These are phyloP conservation scores for Callocephalon fimbriatum DNA, from an alignment of 2,113 vertebrate genomes.

Conservation along the genomic window DNA sequence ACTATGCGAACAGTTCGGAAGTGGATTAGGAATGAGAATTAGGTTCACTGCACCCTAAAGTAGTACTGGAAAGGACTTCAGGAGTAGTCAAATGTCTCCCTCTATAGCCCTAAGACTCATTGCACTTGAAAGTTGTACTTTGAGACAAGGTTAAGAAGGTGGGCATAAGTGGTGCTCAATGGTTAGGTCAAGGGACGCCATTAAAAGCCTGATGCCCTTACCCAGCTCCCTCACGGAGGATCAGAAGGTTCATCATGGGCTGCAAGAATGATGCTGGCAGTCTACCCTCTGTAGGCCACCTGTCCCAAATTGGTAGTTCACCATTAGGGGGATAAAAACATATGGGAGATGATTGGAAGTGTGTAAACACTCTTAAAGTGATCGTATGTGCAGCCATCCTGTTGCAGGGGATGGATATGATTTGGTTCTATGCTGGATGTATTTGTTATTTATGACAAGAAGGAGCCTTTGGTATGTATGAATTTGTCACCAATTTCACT, in stretches of 20 bases:
- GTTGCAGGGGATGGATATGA: fast-evolving
- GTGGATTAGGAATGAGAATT: not conserved
- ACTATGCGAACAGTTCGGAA: not conserved
- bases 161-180: not conserved
- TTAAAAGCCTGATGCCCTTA: not conserved
- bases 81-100: not conserved
- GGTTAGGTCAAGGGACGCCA: not conserved
- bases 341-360: fast-evolving
- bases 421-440: not conserved
- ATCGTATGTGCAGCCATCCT: fast-evolving
- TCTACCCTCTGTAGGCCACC: not conserved
- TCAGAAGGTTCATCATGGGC: not conserved
- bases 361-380: not conserved
- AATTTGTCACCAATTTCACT: not conserved
- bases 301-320: not conserved
- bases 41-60: not conserved
- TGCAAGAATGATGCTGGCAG: not conserved
- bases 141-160: not conserved
- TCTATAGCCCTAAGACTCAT: not conserved
- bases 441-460: not conserved
- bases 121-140: not conserved
- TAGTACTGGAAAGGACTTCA: not conserved
- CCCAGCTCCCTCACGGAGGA: not conserved
- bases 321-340: not conserved
- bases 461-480: not conserved